Evolutionary conservation across 2,113 vertebrate species (phyloP).

Genomic region (Muntiacus reevesi): DNA sequence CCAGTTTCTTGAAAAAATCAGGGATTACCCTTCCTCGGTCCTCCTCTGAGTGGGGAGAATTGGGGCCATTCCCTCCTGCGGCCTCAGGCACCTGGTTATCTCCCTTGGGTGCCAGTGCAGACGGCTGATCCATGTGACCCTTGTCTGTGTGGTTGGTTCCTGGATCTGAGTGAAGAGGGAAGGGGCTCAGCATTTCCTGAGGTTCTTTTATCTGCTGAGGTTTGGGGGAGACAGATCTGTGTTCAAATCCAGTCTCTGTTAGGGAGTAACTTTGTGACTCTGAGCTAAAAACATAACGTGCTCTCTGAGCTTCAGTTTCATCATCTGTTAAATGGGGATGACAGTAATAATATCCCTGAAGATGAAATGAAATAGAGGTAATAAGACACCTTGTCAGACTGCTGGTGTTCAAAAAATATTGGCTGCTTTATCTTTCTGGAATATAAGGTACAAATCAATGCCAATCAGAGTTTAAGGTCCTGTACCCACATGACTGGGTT

Average conservation of each 20-base stretch:
- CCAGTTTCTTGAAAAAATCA: background rate
- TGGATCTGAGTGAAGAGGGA: background rate
- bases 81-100: background rate
- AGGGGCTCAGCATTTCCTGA: background rate
- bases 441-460: background rate
- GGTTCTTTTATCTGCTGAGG: background rate
- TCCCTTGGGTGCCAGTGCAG: background rate
- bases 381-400: background rate
- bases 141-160: background rate
- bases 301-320: background rate
- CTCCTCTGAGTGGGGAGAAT: background rate
- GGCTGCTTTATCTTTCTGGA: background rate
- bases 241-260: background rate
- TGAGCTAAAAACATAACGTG: background rate
- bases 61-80: background rate
- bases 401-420: background rate
- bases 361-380: background rate
- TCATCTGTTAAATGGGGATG: background rate
- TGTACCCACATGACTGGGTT: background rate
- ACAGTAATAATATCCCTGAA: background rate
- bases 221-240: background rate
- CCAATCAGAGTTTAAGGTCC: background rate
- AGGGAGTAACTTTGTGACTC: rapidly evolving
- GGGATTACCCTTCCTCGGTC: background rate
- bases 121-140: rapidly evolving